Base-by-base conservation (phyloP, 2,888 invertebrate genomes). In the Drosophila conformis region DNA sequence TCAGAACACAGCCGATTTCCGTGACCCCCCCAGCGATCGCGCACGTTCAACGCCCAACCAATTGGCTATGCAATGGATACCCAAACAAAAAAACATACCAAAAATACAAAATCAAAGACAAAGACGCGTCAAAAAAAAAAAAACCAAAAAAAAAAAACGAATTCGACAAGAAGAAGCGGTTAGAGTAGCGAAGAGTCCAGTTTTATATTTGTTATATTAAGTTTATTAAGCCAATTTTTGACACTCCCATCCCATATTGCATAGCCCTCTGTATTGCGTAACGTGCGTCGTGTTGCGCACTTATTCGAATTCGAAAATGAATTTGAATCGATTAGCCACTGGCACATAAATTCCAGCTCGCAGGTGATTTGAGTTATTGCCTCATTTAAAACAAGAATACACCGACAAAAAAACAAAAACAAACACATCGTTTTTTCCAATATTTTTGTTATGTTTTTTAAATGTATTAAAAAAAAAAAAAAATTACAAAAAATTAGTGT, bases 1-100 rank as follows among this genome's bases (percentile, higher is more conserved):
- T 87, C 90, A 73, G 82, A 69, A 35, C 29, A 70, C 80, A 89
- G 42, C 51, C 66, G 90, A 84, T 90, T 88, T 90, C 88, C 90
- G 90, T 89, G 72, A 74, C 53, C 25, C 52, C 58, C 49, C 35
- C 56, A 66, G 74, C 81, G 70, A 69, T 58, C 56, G 35, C 69
- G 61, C 66, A 73, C 78, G 73, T 53, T 61, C 10, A 13, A 7
- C 36, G 42, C 49, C 51, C 38, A 56, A 53, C 36, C 78, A 68
- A 64, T 61, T 42, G 67, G 79, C 78, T 70, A 76, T 78, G 87
- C 82, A 85, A 90, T 84, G 75, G 71, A 85, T 80, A 59, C n/a
- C 62, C 21, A 46, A 46, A 7, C 3, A 46, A 40, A 76, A 62
- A 72, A 66, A 48, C 5, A 35, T 15, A 57, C 25, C 62, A 49